Base-by-base conservation (phyloP, 2,113 vertebrate species). In the Echinops telfairi region DNA sequence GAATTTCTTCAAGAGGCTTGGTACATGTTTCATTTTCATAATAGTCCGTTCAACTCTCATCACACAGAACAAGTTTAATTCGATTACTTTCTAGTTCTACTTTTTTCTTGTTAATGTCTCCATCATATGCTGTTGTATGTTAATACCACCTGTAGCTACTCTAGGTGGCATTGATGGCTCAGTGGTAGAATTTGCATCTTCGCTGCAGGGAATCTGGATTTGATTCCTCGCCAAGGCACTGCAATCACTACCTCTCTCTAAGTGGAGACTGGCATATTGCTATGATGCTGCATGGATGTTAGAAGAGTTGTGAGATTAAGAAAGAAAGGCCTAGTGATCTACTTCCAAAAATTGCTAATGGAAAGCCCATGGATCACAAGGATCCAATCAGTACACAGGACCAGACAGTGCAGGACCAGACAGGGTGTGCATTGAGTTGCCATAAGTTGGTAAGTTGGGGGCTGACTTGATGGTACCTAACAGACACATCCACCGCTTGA, bases 1-100 rank as follows among this genome's bases (percentile, higher is more conserved):
- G 98, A 99, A 99, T 98, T 99, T 99, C 98, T 99, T 99, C 99
- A 99, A 99, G 98, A 99, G 99, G 98, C 99, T 99, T 96, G 99
- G 99, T 99, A 99, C 99, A 99, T 99, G 98, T 99, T 98, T 98
- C 97, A 98, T 98, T 97, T 98, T 98, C 98, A 99, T 98, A 98
- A 98, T 99, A 98, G 99, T 98, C 98, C 98, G 98, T 99, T 98
- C 98, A 99, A 98, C 98, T 98, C 99, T 98, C 98, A 99, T 98
- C 98, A 99, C 98, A 98, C 98, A 98, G 98, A 99, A 99, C 98
- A 99, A 99, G 99, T 98, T 98, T 99, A 98, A 98, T 99, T 96
- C 99, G 98, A 99, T 98, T 95, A 19, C 88, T 96, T 97, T 94
- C 83, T 97, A 89, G 92, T 53, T n/a, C 88, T 17, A 85, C 87